Evolutionary conservation across 2,113 vertebrate genomes (phyloP).

Genomic region (Ageneiosus marmoratus): DNA sequence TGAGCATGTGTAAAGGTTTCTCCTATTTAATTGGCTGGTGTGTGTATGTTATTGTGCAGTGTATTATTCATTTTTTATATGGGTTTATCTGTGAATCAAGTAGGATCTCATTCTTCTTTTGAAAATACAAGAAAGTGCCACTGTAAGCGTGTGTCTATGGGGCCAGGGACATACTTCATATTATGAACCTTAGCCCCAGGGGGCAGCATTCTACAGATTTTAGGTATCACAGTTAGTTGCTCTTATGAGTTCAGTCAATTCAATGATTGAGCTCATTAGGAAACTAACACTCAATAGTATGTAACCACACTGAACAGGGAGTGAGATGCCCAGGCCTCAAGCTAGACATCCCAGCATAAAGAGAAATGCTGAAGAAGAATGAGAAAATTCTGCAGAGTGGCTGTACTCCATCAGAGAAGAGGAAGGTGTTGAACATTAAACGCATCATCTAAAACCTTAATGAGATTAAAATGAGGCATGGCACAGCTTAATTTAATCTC

Average conservation of each 20-base stretch:
- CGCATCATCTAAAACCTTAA: not conserved
- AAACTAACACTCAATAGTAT: not conserved
- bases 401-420: not conserved
- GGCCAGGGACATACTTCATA: not conserved
- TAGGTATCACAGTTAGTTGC: not conserved
- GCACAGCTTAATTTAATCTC: constrained; percentile 7
- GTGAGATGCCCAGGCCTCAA: not conserved
- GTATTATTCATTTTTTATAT: not conserved
- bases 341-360: not conserved
- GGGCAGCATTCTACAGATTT: not conserved
- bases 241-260: not conserved
- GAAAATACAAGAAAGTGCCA: not conserved
- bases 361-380: not conserved
- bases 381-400: not conserved
- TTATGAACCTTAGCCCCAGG: not conserved
- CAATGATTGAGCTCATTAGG: not conserved
- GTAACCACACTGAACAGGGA: not conserved
- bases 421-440: not conserved
- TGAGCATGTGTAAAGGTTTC: not conserved
- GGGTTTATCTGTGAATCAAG: too few species aligned
- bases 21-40: not conserved
- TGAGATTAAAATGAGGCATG: constrained; percentile 17
- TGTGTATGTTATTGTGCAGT: not conserved
- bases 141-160: not conserved
- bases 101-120: not conserved